Evolutionary conservation across 2,797 vertebrate genomes (phyloP), one percentile per base, ranked within the genome.

Genomic region (Atherinosoma microstoma): DNA sequence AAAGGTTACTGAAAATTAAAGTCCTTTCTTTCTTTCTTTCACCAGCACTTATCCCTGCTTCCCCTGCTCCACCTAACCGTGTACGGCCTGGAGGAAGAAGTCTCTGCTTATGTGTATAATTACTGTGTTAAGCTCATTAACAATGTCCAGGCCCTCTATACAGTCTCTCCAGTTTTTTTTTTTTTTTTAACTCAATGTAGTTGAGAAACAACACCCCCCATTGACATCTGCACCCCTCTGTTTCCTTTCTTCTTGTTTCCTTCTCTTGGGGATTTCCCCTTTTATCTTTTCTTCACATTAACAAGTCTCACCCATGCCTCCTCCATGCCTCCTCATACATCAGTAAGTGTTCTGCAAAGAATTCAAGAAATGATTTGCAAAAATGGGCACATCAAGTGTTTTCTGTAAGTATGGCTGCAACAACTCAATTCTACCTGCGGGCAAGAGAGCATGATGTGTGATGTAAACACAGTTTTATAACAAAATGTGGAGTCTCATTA

Each of bases 111-210:
- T 75, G 83, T 85, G 80, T 87, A 81, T 92, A 91, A 93, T 94
- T 89, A 88, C 78, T 84, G 89, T 59, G 22, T 93, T 91, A 92
- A 65, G 80, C 82, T 89, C 29, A 58, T 92, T 92, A 94, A 88
- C 73, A 84, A 74, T 83, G 71, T 79, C 80, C 63, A 13, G 75
- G n/a, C 67, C 61, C 68, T 76, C 61, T 45, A 51, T 78, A 76
- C 85, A 0, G 67, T 83, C 70, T 79, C 76, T 63, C 42, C 53
- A 29, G 27, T 36, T 47, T 79, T 27, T 27, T 27, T 60, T 47
- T 47, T 75, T 45, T 61, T 58, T 79, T 72, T 75, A 79, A 76
- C 78, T 73, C 38, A 29, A 22, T 29, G 59, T 58, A 67, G 74
- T 67, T 47, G 73, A 67, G 24, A 75, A 79, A 70, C 62, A 70